Evolutionary conservation across 2,888 invertebrate species (phyloP), one percentile per base, ranked within the genome.

Genomic region (Synergus laeviventris): DNA sequence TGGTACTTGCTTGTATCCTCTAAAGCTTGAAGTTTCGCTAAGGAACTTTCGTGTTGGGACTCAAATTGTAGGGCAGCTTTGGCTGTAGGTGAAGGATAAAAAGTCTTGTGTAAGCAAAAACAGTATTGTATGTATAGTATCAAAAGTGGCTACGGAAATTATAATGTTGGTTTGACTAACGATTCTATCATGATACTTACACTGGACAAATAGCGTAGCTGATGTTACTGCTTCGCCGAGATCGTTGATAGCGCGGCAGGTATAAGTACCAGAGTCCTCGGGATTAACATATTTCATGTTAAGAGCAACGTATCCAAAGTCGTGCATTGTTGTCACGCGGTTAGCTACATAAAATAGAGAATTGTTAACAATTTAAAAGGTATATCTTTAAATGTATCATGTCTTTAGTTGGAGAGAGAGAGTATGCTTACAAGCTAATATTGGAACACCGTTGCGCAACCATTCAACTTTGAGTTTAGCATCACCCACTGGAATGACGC

Each of bases 251-350:
- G 98, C 98, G 77, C 97, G 94, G 90, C 98, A 98, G 2, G 98
- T 98, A 91, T 99, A 99, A 56, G 98, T 97, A 64, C 99, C 99
- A 1, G 98, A 97, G 92, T 99, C 99, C 91, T 98, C 98, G 31
- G 98, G 97, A 88, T 97, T 97, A 0, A 97, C 97, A 86, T 97
- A 97, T 89, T 97, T 97, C 96, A 97, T 96, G 86, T 98, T 97
- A 21, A 97, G 92, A 56, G 98, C 98, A 38, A 99, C 99, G 90
- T 98, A 99, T 73, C 99, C 99, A 90, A 99, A 99, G 91, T 99
- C 99, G 89, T 99, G 97, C 95, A 98, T 97, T 12, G 98, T 98
- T 61, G 97, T 96, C 42, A 96, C 93, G 79, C 97, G 96, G 89
- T 97, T 97, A n/a, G 97, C 95, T 95, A 73, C 31, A 31, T 54